Evolutionary conservation across 2,113 vertebrate species (phyloP).

Genomic region (Apodemus sylvaticus): DNA sequence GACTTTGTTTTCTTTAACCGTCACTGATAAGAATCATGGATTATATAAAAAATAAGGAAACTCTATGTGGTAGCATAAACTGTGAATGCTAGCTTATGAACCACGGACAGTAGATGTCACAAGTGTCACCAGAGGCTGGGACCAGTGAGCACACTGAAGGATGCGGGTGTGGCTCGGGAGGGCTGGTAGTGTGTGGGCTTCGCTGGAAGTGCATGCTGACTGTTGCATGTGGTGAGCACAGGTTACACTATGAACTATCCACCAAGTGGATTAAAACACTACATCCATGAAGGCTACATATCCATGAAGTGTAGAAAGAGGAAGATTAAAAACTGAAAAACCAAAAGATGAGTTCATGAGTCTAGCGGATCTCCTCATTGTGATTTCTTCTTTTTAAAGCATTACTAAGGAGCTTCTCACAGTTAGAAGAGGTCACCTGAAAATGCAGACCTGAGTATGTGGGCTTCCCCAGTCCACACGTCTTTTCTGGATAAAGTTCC

Average conservation of each 20-base stretch:
- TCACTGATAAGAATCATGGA: neutral
- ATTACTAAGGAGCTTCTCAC: neutral
- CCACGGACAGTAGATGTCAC: neutral
- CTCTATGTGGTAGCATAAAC: neutral
- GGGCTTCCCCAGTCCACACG: neutral
- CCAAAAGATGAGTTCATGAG: conserved; percentile 7
- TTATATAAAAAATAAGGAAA: neutral
- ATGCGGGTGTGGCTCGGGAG: too few relatives aligned
- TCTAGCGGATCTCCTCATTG: neutral
- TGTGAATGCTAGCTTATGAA: neutral
- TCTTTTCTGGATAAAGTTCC: neutral
- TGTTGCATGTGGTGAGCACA: neutral
- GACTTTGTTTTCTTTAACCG: neutral
- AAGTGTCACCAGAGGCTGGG: neutral
- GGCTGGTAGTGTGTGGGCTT: neutral
- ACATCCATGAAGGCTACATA: neutral
- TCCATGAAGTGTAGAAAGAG: neutral
- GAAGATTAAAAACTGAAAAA: neutral
- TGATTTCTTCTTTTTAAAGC: neutral
- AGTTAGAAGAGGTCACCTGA: neutral
- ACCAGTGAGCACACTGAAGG: neutral
- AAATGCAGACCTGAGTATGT: neutral
- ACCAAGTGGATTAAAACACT: neutral
- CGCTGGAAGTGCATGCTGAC: neutral
- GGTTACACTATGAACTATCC: neutral